Evolutionary conservation across 2,113 vertebrate species (phyloP).

Genomic region (Calyptommatus sinebrachiatus): DNA sequence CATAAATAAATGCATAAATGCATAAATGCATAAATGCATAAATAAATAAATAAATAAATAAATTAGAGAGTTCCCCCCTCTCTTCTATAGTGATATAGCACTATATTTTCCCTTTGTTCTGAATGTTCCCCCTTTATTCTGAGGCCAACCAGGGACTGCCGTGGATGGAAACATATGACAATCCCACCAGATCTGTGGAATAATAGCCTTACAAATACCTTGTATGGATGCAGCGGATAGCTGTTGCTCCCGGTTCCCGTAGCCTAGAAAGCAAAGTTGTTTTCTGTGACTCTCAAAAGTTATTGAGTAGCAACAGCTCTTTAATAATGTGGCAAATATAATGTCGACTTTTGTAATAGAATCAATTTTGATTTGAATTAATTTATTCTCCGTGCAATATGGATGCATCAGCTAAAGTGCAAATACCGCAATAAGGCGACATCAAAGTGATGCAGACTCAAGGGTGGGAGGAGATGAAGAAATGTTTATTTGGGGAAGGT

Average conservation of each 20-base stretch:
- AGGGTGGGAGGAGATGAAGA: constrained; percentile 13
- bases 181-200: too few species aligned
- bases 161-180: too few species aligned
- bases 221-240: constrained; percentile 19
- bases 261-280: constrained; percentile 50
- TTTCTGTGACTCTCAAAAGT: constrained; percentile 47
- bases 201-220: too few species aligned
- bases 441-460: constrained; percentile 40
- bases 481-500: background rate
- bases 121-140: too few species aligned
- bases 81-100: too few species aligned
- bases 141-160: too few species aligned
- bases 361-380: constrained; percentile 62
- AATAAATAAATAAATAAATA: too few species aligned
- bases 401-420: constrained; percentile 29
- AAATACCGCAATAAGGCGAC: constrained; percentile 38
- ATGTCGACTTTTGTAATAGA: constrained; percentile 52
- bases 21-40: too few species aligned
- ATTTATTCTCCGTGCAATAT: constrained; percentile 58
- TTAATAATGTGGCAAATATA: constrained; percentile 59
- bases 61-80: too few species aligned
- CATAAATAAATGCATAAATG: too few species aligned
- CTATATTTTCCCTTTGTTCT: too few species aligned
- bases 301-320: constrained; percentile 54
- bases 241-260: constrained; percentile 40